Percentiles rank a stretch among this genome's conserved stretches.
phyloP scores from a whole-genome alignment of 2,113 vertebrate species.

The Empidonax traillii region DNA sequence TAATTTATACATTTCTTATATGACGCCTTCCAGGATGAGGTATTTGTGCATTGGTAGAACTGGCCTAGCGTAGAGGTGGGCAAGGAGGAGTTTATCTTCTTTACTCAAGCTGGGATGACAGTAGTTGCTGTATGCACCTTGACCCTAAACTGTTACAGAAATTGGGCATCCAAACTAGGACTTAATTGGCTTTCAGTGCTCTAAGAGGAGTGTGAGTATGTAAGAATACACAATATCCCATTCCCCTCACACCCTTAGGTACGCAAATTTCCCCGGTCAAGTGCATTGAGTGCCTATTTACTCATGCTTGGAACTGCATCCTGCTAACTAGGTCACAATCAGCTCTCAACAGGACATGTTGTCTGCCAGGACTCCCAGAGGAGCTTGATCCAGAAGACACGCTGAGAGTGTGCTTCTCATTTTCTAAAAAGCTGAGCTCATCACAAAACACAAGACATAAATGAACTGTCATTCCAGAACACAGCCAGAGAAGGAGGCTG shows the following conservation, averaged over 20 bases:
- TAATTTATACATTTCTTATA: background rate
- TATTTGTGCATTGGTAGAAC: background rate
- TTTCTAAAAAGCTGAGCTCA: background rate
- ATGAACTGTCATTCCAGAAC: background rate
- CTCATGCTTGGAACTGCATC: background rate
- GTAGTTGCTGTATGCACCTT: background rate
- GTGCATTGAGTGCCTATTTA: background rate
- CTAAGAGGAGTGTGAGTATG: background rate
- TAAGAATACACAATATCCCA: background rate
- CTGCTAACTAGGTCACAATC: constrained; percentile 5
- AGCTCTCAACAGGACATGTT: background rate
- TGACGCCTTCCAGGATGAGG: background rate
- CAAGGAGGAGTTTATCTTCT: background rate
- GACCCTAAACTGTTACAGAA: background rate
- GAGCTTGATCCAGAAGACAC: background rate
- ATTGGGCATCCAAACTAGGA: background rate
- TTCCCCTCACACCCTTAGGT: background rate
- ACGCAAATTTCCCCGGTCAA: background rate
- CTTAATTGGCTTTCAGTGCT: background rate
- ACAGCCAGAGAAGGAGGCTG: background rate
- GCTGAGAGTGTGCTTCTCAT: background rate
- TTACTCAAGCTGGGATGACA: background rate
- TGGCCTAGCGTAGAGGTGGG: background rate
- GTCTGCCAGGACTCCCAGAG: constrained; percentile 9
- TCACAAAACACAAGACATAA: background rate